Evolutionary conservation across 2,797 vertebrate species (phyloP).

Genomic region (Macropus fuliginosus): DNA sequence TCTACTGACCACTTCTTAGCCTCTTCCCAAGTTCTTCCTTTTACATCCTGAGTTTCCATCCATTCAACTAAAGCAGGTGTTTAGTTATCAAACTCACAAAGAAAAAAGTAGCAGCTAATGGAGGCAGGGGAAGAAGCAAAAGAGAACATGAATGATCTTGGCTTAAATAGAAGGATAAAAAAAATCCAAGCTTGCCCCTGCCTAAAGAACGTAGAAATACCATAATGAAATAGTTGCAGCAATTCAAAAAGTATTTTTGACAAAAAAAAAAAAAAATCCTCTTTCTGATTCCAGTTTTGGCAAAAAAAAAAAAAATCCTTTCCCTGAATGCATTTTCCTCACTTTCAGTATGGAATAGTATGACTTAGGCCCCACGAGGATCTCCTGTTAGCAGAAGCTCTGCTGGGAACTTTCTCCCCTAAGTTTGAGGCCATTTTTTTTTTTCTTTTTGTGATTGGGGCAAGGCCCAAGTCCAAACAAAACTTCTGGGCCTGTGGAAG

Average conservation of each 20-base stretch:
- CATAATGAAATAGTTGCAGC: not conserved
- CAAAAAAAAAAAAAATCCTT: not conserved
- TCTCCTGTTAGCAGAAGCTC: not conserved
- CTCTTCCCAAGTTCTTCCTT: not conserved
- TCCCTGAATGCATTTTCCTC: not conserved
- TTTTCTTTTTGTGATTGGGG: not conserved
- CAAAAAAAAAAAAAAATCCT: not conserved
- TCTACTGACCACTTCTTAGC: not conserved
- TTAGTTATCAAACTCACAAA: not conserved
- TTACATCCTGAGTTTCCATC: not conserved
- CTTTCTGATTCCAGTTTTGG: not conserved
- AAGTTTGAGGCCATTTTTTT: not conserved
- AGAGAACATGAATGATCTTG: not conserved
- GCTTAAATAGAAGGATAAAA: not conserved
- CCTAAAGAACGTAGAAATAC: not conserved
- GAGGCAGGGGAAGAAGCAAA: not conserved
- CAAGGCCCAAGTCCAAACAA: not conserved
- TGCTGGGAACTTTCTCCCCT: accelerated
- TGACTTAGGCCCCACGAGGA: not conserved
- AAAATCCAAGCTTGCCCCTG: not conserved
- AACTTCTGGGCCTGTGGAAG: not conserved
- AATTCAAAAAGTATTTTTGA: not conserved
- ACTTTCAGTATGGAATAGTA: not conserved
- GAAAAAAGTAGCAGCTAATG: not conserved
- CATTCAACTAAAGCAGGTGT: not conserved